Evolutionary conservation across 2,113 vertebrate genomes (phyloP).

Genomic region (Acrocephalus arundinaceus): DNA sequence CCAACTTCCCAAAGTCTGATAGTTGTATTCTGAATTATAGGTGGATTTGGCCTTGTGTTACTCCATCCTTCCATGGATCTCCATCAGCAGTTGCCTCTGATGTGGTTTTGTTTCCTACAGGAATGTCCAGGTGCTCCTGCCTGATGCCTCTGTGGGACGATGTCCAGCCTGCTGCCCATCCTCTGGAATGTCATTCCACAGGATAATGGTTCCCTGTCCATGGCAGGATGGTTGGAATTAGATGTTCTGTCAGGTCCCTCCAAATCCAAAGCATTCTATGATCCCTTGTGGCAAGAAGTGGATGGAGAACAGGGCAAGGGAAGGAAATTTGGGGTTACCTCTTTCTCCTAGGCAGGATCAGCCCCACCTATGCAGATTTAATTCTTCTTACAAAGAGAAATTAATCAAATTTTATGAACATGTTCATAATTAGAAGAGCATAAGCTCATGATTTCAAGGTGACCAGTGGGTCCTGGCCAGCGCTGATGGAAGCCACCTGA

Average conservation of each 20-base stretch:
- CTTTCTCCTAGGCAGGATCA: not conserved
- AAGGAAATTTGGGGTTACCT: not conserved
- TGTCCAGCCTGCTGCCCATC: not conserved
- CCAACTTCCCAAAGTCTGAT: not conserved
- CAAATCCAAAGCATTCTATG: not conserved
- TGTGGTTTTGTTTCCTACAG: not conserved
- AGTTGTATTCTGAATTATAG: not conserved
- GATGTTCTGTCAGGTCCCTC: not conserved
- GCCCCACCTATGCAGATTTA: not conserved
- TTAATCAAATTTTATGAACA: not conserved
- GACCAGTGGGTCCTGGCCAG: not conserved
- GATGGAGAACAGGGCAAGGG: rapidly evolving
- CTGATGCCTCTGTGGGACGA: not conserved
- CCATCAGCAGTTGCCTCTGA: not conserved
- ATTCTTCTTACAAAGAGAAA: not conserved
- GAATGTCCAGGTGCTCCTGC: not conserved
- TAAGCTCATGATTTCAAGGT: slow-evolving; percentile 15
- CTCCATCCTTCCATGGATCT: rapidly evolving
- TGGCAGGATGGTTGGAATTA: not conserved
- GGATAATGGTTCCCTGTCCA: rapidly evolving
- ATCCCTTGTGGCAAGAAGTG: rapidly evolving
- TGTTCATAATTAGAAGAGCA: not conserved
- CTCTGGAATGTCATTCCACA: not conserved
- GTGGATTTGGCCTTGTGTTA: rapidly evolving
- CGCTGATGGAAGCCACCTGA: slow-evolving; percentile 65